Conservation (phyloP, 2,113 vertebrate species). For the Terrapene triunguis region DNA sequence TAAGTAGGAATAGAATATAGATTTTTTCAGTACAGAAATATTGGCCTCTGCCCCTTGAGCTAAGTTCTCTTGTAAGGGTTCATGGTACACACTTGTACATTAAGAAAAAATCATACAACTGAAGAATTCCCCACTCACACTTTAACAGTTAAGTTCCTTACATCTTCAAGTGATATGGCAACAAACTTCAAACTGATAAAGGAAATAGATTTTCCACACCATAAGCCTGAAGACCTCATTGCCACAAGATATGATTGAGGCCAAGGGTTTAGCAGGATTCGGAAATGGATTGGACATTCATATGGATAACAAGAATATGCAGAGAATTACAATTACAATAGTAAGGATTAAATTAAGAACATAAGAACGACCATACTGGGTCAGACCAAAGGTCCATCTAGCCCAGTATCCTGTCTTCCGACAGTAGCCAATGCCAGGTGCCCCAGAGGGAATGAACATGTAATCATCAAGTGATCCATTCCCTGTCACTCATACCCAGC, state of each 20-base stretch:
- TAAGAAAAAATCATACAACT: not conserved
- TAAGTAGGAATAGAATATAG: not conserved
- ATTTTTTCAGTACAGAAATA: not conserved
- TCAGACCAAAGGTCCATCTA: too few relatives aligned
- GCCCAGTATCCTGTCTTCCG: too few relatives aligned
- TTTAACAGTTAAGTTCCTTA: not conserved
- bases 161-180: not conserved
- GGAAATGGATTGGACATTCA: not conserved
- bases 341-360: not conserved
- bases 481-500: too few relatives aligned
- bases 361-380: too few relatives aligned
- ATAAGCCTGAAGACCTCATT: not conserved
- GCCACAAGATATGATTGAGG: not conserved
- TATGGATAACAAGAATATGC: not conserved
- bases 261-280: not conserved
- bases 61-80: not conserved
- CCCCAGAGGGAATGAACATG: too few relatives aligned
- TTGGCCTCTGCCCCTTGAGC: not conserved
- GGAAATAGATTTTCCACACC: not conserved
- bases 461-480: too few relatives aligned
- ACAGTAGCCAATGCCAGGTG: too few relatives aligned
- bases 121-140: not conserved
- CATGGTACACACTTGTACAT: not conserved
- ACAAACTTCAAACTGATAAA: not conserved
- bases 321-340: not conserved